Base-by-base conservation (phyloP, 2,113 vertebrate species). In the Leptocoma aspasia region DNA sequence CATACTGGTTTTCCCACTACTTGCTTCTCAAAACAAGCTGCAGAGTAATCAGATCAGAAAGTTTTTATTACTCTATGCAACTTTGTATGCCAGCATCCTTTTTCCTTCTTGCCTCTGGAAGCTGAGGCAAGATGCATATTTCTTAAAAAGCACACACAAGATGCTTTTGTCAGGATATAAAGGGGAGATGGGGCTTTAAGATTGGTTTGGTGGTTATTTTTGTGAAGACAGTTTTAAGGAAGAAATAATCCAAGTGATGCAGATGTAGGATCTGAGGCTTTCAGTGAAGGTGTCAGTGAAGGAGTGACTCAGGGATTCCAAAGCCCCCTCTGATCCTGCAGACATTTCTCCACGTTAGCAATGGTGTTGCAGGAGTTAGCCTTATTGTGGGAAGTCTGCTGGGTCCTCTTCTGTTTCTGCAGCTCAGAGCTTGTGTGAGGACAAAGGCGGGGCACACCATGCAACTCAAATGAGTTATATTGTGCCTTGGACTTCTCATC, bases 331-430 rank as follows among this genome's bases (percentile, higher is more conserved):
- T 31, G 19, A 21, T 41, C 5, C 2, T 56, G 65, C 16, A 27
- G 47, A 6, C 13, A 1, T 44, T 54, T 35, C 2, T 14, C 13
- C 3, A 0, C 0, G 0, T 16, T 33, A 26, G 7, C 6, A 6
- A 2, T 31, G 42, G 1, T 14, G 6, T 9, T 59, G 75, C 31
- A 65, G 70, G 37, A 18, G 42, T 50, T 75, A 4, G 9, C 33
- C 16, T 42, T 35, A 4, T 4, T 33, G 10, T 1, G 2, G 44
- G 47, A 50, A 45, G 41, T 39, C 6, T 22, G 39, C 9, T 22
- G 6, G 22, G 26, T 63, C 53, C 23, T 61, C n/a, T 77, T 16
- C 39, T 82, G 1, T 15, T 71, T 53, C 59, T 80, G 49, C 54
- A 83, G 1, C 57, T 60, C 35, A 30, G 59, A 70, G 42, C 15